phyloP scores from a whole-genome alignment of 2,888 invertebrate genomes.

The Microctonus aethiopoides region DNA sequence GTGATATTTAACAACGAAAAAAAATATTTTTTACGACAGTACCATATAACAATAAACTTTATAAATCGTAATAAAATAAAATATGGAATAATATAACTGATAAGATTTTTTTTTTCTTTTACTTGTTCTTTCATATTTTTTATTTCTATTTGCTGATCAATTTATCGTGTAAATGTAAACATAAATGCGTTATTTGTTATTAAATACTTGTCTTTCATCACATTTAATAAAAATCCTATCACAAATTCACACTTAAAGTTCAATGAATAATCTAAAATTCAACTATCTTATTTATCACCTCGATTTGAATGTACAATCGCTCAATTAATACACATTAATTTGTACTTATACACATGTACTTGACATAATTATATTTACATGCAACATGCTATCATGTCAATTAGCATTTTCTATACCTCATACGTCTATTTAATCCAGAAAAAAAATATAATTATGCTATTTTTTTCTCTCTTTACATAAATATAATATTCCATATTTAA shows the following conservation, averaged over 20 bases:
- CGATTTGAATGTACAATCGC: background rate
- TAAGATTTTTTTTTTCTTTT: background rate
- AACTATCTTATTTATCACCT: no score
- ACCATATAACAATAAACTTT: background rate
- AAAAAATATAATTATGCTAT: no score
- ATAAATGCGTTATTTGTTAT: background rate
- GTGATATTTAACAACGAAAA: background rate
- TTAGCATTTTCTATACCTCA: background rate
- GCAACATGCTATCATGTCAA: background rate
- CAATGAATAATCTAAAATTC: no score
- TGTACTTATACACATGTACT: slow-evolving; percentile 2
- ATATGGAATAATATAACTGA: background rate
- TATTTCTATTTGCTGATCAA: background rate
- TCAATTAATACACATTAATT: background rate
- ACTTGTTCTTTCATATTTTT: no score
- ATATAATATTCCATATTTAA: no score
- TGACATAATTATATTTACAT: slow-evolving; percentile 17
- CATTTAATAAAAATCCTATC: no score
- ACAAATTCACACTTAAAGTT: no score
- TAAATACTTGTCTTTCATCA: background rate
- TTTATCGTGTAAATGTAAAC: background rate
- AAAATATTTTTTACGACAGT: background rate
- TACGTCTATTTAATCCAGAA: background rate
- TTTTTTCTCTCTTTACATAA: no score
- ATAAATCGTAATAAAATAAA: background rate